Percentiles rank a stretch among this genome's conserved stretches.
Conservation (phyloP, 2,113 vertebrate species). For the Menidia beryllina region DNA sequence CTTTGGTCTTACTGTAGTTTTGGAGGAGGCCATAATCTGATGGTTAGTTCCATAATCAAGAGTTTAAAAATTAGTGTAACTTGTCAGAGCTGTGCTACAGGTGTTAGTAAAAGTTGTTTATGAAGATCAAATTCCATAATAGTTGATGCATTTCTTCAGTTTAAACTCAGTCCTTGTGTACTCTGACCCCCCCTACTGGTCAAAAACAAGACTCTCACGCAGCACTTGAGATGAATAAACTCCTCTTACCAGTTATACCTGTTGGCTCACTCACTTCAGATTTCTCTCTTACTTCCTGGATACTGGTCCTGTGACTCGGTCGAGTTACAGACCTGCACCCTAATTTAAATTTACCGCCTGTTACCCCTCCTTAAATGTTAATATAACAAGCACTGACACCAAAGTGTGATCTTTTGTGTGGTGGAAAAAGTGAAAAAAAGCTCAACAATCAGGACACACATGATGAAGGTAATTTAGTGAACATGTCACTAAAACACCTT, state of each 20-base stretch:
- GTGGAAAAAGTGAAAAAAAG: neutral
- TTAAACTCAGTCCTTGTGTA: conserved; percentile 21
- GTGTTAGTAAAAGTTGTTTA: neutral
- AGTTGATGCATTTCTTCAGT: neutral
- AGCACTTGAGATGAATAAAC: conserved; percentile 39
- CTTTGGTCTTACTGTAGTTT: conserved; percentile 5
- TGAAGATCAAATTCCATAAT: neutral
- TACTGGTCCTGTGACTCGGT: conserved; percentile 57
- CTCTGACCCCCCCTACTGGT: conserved; percentile 70
- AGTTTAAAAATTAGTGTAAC: conserved; percentile 28
- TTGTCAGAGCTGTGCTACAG: conserved; percentile 2
- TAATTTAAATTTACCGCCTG: conserved; percentile 12
- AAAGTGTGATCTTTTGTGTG: neutral
- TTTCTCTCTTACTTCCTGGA: conserved; percentile 22
- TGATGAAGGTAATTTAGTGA: neutral
- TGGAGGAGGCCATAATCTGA: conserved; percentile 16
- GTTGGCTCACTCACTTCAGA: neutral
- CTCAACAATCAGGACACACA: neutral
- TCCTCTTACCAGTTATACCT: conserved; percentile 33
- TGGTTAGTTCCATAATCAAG: conserved; percentile 3
- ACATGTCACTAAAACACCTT: neutral
- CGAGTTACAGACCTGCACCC: conserved; percentile 50
- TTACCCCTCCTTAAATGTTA: neutral
- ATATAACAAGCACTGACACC: conserved; percentile 9
- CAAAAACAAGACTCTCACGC: neutral